Percentiles rank a stretch among this genome's conserved stretches.
Conservation (phyloP, 2,888 invertebrate species). For the Acrobasis consociella region DNA sequence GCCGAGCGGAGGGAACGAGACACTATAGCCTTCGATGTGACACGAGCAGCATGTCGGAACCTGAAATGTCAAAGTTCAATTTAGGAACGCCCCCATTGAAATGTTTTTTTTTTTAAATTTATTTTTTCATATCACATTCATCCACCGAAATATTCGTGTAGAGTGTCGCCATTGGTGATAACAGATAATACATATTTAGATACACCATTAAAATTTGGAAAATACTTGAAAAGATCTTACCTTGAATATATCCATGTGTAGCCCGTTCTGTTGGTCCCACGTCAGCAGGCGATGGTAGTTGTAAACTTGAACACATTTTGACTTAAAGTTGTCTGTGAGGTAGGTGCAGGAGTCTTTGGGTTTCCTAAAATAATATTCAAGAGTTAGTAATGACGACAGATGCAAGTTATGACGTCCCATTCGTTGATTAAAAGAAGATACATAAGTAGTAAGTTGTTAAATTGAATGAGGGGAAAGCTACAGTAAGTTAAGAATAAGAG, state of each 20-base stretch:
- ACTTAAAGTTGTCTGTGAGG: slow-evolving; percentile 89
- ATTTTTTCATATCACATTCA: too few relatives aligned
- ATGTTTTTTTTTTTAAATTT: too few relatives aligned
- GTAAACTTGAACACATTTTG: slow-evolving; percentile 91
- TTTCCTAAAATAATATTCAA: slow-evolving; percentile 77
- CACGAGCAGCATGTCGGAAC: slow-evolving; percentile 92
- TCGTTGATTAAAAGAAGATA: too few relatives aligned
- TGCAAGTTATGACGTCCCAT: too few relatives aligned
- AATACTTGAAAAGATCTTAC: slow-evolving; percentile 53
- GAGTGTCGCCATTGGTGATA: too few relatives aligned
- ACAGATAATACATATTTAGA: too few relatives aligned
- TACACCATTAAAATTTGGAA: too few relatives aligned
- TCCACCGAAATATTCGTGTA: too few relatives aligned
- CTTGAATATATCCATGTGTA: slow-evolving; percentile 93
- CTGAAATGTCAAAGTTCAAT: slow-evolving; percentile 53
- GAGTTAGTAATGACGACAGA: background rate
- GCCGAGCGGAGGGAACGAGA: slow-evolving; percentile 85
- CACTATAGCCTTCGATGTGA: slow-evolving; percentile 89
- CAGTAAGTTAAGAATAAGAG: too few relatives aligned
- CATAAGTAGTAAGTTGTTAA: too few relatives aligned
- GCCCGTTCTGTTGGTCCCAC: slow-evolving; percentile 90
- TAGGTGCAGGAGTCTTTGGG: slow-evolving; percentile 90
- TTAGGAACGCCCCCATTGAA: too few relatives aligned
- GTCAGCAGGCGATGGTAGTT: slow-evolving; percentile 91
- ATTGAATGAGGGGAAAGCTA: too few relatives aligned